Base-by-base conservation (phyloP, 2,888 invertebrate species). In the Melangyna quadrimaculata region DNA sequence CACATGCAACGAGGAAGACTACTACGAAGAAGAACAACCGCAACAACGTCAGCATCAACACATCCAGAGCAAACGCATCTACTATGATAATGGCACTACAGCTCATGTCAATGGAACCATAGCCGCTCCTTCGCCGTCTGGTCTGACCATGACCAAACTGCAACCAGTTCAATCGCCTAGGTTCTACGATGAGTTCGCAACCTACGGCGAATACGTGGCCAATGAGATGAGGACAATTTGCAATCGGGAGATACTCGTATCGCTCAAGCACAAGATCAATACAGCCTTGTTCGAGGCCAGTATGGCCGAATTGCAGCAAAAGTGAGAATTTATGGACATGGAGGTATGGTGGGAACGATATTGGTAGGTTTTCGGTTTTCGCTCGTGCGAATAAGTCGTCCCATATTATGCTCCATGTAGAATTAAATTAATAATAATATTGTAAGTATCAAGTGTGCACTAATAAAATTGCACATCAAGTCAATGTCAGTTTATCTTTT, bases 211-310 rank as follows among this genome's bases (percentile, higher is more conserved):
- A 90, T 94, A 94, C 86, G 91, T 94, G 71, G 94, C 94, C 1
- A 94, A 94, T 88, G 94, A 94, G 89, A 90, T 94, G 87, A 91
- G 94, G 7, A 93, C 93, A 43, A 90, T 94, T 19, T 93, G 93
- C 89, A 94, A 93, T 22, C 93, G 94, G 57, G 94, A 94, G 88
- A 93, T 94, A 78, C 89, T 94, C 12, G 89, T 94, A 6, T 92
- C 94, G 4, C 93, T 94, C 0, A 94, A 94, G 88, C 94, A 94
- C 88, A 94, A 94, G 89, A 94, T 94, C 78, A 94, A 94, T 88
- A 94, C 94, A 88, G 93, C 93, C 12, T 93, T 94, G 88, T 94
- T 94, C 90, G 94, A 94, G 88, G 94, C 94, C 0, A 94, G 94
- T 90, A 94, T 94, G 94, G 93, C 93, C 17, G 93, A 93, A 89